Percentiles rank a stretch among this genome's conserved stretches.
phyloP scores from a whole-genome alignment of 2,888 invertebrate species.

The Acheta domesticus region DNA sequence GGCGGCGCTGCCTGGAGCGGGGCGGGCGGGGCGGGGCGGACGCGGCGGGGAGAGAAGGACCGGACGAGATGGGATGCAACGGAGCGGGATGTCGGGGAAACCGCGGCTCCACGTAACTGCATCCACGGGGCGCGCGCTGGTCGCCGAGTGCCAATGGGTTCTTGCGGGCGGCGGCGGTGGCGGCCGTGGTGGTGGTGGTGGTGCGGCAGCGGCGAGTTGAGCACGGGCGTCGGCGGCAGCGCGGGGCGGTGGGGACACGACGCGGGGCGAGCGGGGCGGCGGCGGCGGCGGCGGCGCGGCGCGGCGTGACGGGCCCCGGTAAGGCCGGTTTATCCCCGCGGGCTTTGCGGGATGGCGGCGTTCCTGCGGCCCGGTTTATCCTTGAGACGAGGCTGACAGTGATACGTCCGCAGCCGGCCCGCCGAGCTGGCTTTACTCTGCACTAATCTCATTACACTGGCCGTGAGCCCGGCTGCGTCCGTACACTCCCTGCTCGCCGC shows the following conservation, averaged over 20 bases:
- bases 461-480: slow-evolving; percentile 20
- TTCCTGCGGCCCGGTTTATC: slow-evolving; percentile 22
- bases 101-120: background rate
- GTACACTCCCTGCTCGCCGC: slow-evolving; percentile 1
- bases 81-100: background rate
- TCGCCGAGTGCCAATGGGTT: slow-evolving; percentile 18
- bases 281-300: background rate
- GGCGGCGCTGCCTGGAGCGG: background rate
- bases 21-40: background rate
- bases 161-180: background rate
- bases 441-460: slow-evolving; percentile 30
- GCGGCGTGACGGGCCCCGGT: background rate
- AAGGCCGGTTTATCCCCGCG: slow-evolving; percentile 18
- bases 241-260: too few relatives aligned
- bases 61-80: slow-evolving; percentile 7
- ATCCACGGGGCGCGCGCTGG: background rate
- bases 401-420: slow-evolving; percentile 24
- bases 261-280: background rate
- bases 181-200: background rate
- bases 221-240: background rate
- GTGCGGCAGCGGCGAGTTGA: background rate
- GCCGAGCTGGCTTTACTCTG: slow-evolving; percentile 30
- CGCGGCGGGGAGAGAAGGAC: too few relatives aligned
- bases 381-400: slow-evolving; percentile 25
- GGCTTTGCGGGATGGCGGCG: slow-evolving; percentile 9